Conservation (phyloP, 2,113 vertebrate species). For the Laticauda colubrina region DNA sequence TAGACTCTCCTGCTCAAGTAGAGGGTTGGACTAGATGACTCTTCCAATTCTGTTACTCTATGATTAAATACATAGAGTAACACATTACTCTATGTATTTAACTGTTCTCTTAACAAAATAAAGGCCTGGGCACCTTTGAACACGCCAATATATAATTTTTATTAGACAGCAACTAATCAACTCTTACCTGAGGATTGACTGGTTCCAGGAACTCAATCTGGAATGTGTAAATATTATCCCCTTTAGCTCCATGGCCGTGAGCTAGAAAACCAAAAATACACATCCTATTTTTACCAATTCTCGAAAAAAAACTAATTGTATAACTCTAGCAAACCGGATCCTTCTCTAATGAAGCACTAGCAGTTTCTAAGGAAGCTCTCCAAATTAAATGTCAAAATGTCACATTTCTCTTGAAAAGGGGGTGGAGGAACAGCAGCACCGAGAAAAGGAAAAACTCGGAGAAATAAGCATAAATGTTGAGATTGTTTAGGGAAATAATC, state of each 20-base stretch:
- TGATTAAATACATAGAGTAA: too few species aligned
- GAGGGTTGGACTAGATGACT: too few species aligned
- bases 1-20: too few species aligned
- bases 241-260: constrained; percentile 91
- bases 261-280: constrained; percentile 68
- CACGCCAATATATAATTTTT: neutral
- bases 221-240: constrained; percentile 91
- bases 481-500: neutral
- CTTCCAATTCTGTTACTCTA: too few species aligned
- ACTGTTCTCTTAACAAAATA: neutral
- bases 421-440: neutral
- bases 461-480: neutral
- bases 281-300: neutral
- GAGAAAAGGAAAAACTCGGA: neutral
- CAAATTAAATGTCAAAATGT: neutral
- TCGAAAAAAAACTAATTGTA: neutral
- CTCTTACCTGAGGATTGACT: constrained; percentile 82
- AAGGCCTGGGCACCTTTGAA: neutral
- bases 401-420: neutral
- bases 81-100: neutral
- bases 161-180: neutral
- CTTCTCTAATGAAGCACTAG: neutral
- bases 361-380: neutral
- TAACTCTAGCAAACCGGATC: neutral
- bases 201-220: constrained; percentile 83